phyloP scores from a whole-genome alignment of 1,140 invertebrate species.

The Euura saliciscinereae region DNA sequence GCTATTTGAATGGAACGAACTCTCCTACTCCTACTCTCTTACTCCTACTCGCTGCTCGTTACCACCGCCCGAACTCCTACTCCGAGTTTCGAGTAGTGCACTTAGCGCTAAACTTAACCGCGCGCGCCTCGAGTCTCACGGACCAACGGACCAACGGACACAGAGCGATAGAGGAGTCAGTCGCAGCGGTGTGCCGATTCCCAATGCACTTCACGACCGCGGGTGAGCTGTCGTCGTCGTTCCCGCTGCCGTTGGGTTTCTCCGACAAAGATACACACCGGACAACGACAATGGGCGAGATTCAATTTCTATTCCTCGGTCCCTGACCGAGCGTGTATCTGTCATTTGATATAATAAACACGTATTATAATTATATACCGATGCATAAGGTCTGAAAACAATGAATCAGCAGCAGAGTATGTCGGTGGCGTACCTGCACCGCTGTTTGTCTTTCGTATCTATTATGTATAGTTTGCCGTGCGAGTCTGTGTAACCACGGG shows the following conservation, averaged over 20 bases:
- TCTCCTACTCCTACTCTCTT: neutral
- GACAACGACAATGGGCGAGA: too few relatives aligned
- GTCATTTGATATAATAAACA: too few relatives aligned
- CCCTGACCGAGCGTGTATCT: too few relatives aligned
- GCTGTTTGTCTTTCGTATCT: neutral
- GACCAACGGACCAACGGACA: neutral
- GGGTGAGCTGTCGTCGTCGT: neutral
- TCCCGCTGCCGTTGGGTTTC: neutral
- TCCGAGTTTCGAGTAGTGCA: neutral
- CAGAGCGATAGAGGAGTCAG: neutral
- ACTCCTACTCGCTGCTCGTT: neutral
- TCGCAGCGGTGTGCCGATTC: neutral
- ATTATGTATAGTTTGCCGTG: neutral
- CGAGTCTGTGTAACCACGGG: neutral
- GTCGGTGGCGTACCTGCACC: neutral
- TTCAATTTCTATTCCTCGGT: too few relatives aligned
- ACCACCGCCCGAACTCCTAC: neutral
- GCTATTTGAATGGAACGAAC: conserved; percentile 15
- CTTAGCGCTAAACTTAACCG: neutral
- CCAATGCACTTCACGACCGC: neutral
- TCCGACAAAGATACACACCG: neutral
- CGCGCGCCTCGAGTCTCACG: too few relatives aligned
- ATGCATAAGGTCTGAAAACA: neutral
- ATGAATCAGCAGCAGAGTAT: neutral
- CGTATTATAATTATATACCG: too few relatives aligned